phyloP scores from a whole-genome alignment of 2,113 vertebrate genomes.

The Hucho hucho region DNA sequence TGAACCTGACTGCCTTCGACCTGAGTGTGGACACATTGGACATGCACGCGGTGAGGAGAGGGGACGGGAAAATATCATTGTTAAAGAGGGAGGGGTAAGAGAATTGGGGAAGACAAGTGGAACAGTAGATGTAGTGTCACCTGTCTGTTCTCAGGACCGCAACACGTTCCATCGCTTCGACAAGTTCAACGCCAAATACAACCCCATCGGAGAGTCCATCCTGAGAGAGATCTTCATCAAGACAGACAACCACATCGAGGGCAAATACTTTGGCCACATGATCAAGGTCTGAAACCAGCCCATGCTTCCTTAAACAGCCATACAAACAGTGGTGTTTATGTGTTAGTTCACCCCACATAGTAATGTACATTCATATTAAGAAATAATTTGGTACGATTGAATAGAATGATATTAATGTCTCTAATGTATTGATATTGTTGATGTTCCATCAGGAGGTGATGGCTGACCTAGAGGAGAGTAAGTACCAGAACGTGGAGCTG shows the following conservation, averaged over 20 bases:
- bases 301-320: too few species aligned
- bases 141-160: constrained; percentile 78
- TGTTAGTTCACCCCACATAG: background rate
- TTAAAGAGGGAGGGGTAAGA: background rate
- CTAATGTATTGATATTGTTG: background rate
- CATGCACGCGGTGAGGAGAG: constrained; percentile 85
- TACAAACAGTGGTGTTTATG: background rate
- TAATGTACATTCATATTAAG: background rate
- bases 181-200: constrained; percentile 98
- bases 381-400: background rate
- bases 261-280: constrained; percentile 96
- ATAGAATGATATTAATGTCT: background rate
- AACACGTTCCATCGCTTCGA: constrained; percentile 98
- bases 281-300: constrained; percentile 81
- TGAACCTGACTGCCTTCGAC: constrained; percentile 96
- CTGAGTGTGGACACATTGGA: constrained; percentile 95
- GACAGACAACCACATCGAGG: constrained; percentile 91
- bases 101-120: background rate
- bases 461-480: constrained; percentile 94
- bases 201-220: constrained; percentile 94
- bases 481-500: constrained; percentile 95
- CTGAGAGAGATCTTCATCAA: constrained; percentile 98
- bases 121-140: background rate
- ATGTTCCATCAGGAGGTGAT: constrained; percentile 85
- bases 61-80: background rate